phyloP scores from a whole-genome alignment of 1,140 invertebrate species.

The Pseudomyrmex pallidus region DNA sequence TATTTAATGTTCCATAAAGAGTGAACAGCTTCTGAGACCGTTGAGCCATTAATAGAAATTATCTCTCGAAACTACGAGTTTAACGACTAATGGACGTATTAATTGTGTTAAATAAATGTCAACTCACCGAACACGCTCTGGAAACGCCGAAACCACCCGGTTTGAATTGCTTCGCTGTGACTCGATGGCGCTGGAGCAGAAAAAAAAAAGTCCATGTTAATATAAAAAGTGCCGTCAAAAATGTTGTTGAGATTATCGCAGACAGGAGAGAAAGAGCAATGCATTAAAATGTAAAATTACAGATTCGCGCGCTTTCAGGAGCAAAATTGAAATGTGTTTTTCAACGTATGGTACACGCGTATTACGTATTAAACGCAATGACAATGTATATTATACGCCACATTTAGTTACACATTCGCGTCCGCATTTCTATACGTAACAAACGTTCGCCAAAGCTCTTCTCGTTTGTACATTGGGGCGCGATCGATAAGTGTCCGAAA shows the following conservation, averaged over 20 bases:
- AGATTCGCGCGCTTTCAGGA: conserved; percentile 38
- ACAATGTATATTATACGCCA: conserved; percentile 4
- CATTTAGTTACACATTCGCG: conserved; percentile 17
- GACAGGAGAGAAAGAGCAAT: background rate
- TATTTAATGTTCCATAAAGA: background rate
- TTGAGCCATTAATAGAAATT: background rate
- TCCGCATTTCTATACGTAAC: background rate
- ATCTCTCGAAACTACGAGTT: background rate
- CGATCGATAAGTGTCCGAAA: too few species aligned
- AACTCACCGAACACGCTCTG: conserved; percentile 34
- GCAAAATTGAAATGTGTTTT: conserved; percentile 40
- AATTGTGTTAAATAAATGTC: conserved; percentile 43
- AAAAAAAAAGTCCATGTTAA: background rate
- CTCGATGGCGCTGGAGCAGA: conserved; percentile 34
- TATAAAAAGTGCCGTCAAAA: background rate
- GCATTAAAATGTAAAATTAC: conserved; percentile 52
- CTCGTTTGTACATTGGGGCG: too few species aligned
- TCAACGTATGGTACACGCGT: background rate
- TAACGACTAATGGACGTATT: conserved; percentile 4
- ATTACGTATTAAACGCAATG: background rate
- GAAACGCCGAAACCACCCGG: conserved; percentile 23
- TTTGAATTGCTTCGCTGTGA: conserved; percentile 20
- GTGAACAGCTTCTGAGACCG: background rate
- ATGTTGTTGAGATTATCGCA: conserved; percentile 19
- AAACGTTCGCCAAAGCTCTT: background rate